Evolutionary conservation across 2,888 invertebrate genomes (phyloP), one percentile per base, ranked within the genome.

Genomic region (Acrobasis consociella): DNA sequence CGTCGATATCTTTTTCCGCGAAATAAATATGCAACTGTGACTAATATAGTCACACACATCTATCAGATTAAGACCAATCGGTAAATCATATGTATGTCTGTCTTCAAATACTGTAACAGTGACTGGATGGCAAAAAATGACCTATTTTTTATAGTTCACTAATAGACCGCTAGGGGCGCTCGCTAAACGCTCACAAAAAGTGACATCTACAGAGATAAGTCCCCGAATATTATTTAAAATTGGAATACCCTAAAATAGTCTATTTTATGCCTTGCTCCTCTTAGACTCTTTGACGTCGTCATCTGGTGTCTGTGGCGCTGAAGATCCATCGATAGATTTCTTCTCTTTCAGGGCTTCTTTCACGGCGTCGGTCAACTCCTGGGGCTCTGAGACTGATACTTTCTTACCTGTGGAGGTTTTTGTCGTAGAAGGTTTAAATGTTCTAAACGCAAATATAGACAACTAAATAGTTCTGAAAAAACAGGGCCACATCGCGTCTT

Each of bases 341-440:
- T 93, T 92, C 70, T 93, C 91, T 73, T 85, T 90, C 64, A 95
- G 81, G 17, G 94, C 95, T 77, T 93, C 89, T 72, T 93, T 93
- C 66, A 96, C 93, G 8, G 94, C 93, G 67, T 95, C 93, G 70
- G 95, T 91, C 71, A 95, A 75, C 65, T 94, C 87, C 55, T 93
- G 86, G 9, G 94, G 93, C 71, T 94, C 95, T 42, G 90, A 85
- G 75, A 94, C 91, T 68, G 94, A 93, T 70, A 93, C 83, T 87
- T 95, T 95, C 72, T 93, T 94, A 83, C 95, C 96, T 96, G 89
- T 68, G 86, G 87, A 74, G 63, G 31, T 64, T 63, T 39, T 13
- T 42, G 13, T 50, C 7, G 55, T 9, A 63, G 49, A 39, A 49
- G 22, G 49, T 64, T 58, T 65, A 65, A 63, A 38, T 65, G 63